These are phyloP conservation scores for Abscondita cerata DNA, from an alignment of 2,888 invertebrate genomes.

Conservation along the genomic window DNA sequence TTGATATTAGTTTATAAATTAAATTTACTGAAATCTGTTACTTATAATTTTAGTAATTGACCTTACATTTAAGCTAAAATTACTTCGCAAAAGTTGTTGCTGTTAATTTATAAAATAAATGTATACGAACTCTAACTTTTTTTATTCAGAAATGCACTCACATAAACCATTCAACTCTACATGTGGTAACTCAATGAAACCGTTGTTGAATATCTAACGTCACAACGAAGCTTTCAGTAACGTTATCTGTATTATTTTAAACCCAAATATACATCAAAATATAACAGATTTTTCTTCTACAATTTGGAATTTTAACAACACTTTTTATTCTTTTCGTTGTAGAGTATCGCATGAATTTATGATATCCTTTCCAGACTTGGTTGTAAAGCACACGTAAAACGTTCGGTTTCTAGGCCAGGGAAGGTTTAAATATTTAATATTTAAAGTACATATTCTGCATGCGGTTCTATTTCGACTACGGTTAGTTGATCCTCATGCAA, in stretches of 20 bases:
- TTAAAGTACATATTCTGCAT: conserved; percentile 29
- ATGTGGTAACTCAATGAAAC: too few species aligned
- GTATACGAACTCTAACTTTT: too few species aligned
- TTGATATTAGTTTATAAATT: too few species aligned
- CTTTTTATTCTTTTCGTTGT: conserved; percentile 25
- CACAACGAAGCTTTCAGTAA: not conserved
- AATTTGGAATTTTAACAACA: conserved; percentile 22
- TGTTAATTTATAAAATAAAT: too few species aligned
- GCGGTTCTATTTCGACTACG: conserved; percentile 26
- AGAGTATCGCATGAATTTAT: conserved; percentile 29
- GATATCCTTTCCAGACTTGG: conserved; percentile 26
- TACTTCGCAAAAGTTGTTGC: too few species aligned
- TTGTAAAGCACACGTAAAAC: conserved; percentile 29
- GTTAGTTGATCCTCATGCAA: conserved; percentile 12
- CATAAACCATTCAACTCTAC: too few species aligned
- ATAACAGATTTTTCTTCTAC: conserved; percentile 18
- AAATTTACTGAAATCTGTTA: too few species aligned
- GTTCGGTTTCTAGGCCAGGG: conserved; percentile 29
- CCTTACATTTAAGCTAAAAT: too few species aligned
- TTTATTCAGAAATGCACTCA: too few species aligned
- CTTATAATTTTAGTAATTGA: too few species aligned
- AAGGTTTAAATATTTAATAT: conserved; percentile 31
- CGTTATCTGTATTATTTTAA: not conserved
- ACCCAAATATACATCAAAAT: not conserved
- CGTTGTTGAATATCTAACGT: too few species aligned